Percentiles rank a stretch among this genome's conserved stretches.
Evolutionary conservation across 2,797 vertebrate species (phyloP).

Genomic region (Enteromius mattozi): DNA sequence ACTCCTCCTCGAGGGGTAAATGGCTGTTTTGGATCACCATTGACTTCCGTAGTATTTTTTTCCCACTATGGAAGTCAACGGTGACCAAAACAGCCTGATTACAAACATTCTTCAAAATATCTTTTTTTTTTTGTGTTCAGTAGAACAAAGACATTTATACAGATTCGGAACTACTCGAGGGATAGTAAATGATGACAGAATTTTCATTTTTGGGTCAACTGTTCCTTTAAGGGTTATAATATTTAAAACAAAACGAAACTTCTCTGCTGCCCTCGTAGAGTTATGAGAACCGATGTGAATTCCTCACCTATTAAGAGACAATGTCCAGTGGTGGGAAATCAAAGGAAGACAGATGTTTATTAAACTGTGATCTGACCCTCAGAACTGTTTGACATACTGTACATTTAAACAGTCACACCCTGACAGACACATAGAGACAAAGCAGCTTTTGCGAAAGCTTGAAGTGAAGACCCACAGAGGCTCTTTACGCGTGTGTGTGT

Average conservation of each 20-base stretch:
- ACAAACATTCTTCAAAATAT: too few species aligned
- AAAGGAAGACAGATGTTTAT: not conserved
- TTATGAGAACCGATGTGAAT: slow-evolving; percentile 24
- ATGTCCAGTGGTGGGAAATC: not conserved
- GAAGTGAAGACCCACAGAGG: slow-evolving; percentile 41
- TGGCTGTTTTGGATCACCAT: too few species aligned
- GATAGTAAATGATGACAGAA: too few species aligned
- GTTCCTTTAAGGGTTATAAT: not conserved
- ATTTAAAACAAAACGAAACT: not conserved
- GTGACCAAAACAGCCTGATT: too few species aligned
- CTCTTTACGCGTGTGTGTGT: not conserved
- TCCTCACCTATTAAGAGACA: not conserved
- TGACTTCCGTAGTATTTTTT: too few species aligned
- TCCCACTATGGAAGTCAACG: too few species aligned
- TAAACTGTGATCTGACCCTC: not conserved
- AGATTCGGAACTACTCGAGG: too few species aligned
- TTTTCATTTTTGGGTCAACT: too few species aligned
- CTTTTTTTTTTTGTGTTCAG: too few species aligned
- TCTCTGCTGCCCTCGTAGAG: not conserved
- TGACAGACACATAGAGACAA: slow-evolving; percentile 46
- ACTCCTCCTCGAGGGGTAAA: too few species aligned
- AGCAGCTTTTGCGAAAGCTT: slow-evolving; percentile 51
- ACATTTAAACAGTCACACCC: slow-evolving; percentile 50
- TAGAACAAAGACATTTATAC: too few species aligned
- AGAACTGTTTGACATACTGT: slow-evolving; percentile 14